A percentile compares a stretch with the other conserved stretches of the same genome.
Evolutionary conservation across 2,888 invertebrate species (phyloP).

Genomic region (Melieria crassipennis): DNA sequence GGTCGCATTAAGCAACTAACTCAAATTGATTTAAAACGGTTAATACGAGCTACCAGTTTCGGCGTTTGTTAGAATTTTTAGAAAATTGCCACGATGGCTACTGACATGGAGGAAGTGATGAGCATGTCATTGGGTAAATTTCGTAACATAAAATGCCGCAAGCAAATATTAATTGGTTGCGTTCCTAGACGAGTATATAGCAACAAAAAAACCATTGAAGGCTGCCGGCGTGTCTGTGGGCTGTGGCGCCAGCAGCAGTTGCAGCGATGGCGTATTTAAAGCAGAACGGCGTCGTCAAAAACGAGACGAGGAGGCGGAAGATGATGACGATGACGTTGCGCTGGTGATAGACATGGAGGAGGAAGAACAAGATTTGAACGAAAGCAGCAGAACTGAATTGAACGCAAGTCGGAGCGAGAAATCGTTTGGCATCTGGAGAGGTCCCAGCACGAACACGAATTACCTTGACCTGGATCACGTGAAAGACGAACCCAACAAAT

Average conservation of each 20-base stretch:
- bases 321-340: constrained; percentile 10
- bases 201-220: constrained; percentile 3
- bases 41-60: neutral
- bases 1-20: neutral
- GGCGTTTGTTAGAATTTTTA: too few relatives aligned
- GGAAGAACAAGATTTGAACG: neutral
- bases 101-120: constrained; percentile 40
- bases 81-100: constrained; percentile 33
- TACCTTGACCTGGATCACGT: constrained; percentile 37
- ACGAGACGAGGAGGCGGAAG: too few relatives aligned
- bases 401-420: constrained; percentile 40
- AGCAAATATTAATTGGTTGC: neutral
- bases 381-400: constrained; percentile 13
- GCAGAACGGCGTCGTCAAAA: neutral
- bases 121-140: constrained; percentile 45
- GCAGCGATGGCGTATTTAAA: neutral
- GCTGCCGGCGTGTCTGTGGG: neutral
- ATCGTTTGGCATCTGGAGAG: constrained; percentile 40
- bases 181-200: constrained; percentile 30
- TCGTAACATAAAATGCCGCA: neutral
- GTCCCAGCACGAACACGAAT: constrained; percentile 41
- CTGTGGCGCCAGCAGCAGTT: neutral
- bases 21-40: neutral
- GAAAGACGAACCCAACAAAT: constrained; percentile 43
- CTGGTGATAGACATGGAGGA: constrained; percentile 1